Base-by-base conservation (phyloP, 2,888 invertebrate genomes). In the Eupithecia centaureata region DNA sequence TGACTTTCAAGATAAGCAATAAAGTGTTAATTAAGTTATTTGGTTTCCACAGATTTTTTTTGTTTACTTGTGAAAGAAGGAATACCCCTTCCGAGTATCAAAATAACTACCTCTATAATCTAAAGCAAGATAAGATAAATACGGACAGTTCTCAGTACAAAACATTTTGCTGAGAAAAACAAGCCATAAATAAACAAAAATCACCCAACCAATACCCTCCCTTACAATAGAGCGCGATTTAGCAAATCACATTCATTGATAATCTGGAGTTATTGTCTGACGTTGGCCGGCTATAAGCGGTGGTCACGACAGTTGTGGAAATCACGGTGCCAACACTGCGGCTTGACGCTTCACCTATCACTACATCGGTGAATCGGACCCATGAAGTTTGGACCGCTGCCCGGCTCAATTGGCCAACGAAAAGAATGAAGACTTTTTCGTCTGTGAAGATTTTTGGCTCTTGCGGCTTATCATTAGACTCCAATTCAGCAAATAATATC, bases 201-300 rank as follows among this genome's bases (percentile, higher is more conserved):
- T 8, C 0, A 54, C 8, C 32, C 30, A 32, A 56, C 54, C 28
- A 54, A 54, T 56, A 15, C 54, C n/a, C 30, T 30, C 10, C 28
- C 18, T 30, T n/a, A 71, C 65, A 71, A 68, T 71, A 38, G 66
- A 54, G 42, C 62, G 65, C 61, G 61, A 70, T 70, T 65, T 57
- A 63, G 33, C 47, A 70, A 75, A 70, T 71, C 66, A 54, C 68
- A 70, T 71, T 71, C 71, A 71, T 68, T 67, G 72, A 30, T 65
- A 71, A 75, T 68, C 67, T 52, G 52, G 22, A 58, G 71, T 67
- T 71, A 75, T 73, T 73, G 72, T 71, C 61, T 65, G 65, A 12
- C 5, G 32, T 18, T 30, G 2, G 57, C 18, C 10, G 1, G 57
- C 13, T 30, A 27, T 67, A 47, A 70, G 72, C 70, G 69, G 72